These are phyloP conservation scores for Popillia japonica DNA, from an alignment of 1,140 invertebrate species.

Conservation along the genomic window DNA sequence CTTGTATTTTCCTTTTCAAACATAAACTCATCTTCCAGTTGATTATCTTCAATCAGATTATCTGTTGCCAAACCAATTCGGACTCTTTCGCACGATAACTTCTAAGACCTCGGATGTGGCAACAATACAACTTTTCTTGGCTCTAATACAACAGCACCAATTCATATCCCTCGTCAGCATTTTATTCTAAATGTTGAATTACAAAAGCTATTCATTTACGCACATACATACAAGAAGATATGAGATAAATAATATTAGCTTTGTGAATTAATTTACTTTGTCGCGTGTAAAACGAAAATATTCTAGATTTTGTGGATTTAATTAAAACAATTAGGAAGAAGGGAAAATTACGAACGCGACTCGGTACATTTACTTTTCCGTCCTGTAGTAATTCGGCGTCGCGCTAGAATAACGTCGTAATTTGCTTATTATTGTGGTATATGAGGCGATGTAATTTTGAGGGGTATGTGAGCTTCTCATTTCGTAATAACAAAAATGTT, in stretches of 20 bases:
- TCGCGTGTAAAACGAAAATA: not conserved
- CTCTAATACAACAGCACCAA: no score
- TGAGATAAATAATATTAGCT: constrained; percentile 7
- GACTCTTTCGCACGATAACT: not conserved
- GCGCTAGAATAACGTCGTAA: not conserved
- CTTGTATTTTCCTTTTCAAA: not conserved
- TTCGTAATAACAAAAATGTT: not conserved
- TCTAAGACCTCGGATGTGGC: no score
- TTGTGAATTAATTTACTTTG: not conserved
- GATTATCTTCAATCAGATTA: constrained; percentile 15
- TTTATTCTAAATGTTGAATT: no score
- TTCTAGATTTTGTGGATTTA: not conserved
- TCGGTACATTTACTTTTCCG: not conserved
- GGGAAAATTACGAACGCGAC: constrained; percentile 2
- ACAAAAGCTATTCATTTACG: no score
- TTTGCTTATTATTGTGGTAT: not conserved
- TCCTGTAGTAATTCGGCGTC: not conserved
- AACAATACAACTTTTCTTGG: no score
- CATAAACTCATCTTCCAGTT: constrained; percentile 1
- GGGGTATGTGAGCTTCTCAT: not conserved
- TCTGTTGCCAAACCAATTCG: not conserved
- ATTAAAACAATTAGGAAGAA: constrained; percentile 14
- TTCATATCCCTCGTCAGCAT: no score
- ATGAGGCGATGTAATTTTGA: not conserved
- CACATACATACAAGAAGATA: not conserved